Percentiles rank a stretch among this genome's conserved stretches.
phyloP scores from a whole-genome alignment of 1,140 invertebrate species.

The Drosophila lowei region DNA sequence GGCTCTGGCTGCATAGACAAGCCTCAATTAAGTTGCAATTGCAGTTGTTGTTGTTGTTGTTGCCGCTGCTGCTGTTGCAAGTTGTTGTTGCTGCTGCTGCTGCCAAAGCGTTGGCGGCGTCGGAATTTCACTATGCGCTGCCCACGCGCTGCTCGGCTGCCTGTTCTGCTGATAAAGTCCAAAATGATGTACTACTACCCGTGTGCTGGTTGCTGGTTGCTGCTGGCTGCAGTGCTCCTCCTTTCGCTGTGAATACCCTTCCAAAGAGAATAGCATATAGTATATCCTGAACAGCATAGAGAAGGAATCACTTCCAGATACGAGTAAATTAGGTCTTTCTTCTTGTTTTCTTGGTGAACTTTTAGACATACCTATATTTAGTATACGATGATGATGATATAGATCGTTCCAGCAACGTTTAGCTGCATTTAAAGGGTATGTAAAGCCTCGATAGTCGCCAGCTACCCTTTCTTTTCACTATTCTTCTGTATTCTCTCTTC shows the following conservation, averaged over 20 bases:
- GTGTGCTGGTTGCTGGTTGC: conserved; percentile 49
- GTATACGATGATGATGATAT: too few species aligned
- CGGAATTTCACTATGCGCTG: conserved; percentile 69
- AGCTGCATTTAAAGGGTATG: too few species aligned
- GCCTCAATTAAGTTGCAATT: conserved; percentile 81
- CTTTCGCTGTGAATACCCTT: conserved; percentile 35
- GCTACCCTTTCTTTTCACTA: too few species aligned
- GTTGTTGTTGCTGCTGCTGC: conserved; percentile 33
- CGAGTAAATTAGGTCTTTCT: too few species aligned
- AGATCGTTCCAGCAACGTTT: too few species aligned
- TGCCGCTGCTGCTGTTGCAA: conserved; percentile 14
- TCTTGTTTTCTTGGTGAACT: too few species aligned
- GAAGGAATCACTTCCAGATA: too few species aligned
- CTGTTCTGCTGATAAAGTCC: conserved; percentile 75
- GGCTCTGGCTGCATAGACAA: conserved; percentile 67
- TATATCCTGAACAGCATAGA: too few species aligned
- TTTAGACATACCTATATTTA: too few species aligned
- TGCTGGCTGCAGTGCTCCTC: conserved; percentile 16
- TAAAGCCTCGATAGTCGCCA: too few species aligned
- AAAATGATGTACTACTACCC: conserved; percentile 80
- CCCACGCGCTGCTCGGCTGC: conserved; percentile 61
- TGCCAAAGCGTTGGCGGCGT: conserved; percentile 64
- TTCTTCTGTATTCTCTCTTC: too few species aligned
- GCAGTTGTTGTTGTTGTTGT: conserved; percentile 49
- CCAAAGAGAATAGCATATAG: not conserved